phyloP scores from a whole-genome alignment of 1,140 invertebrate genomes.

The Diabrotica virgifera region DNA sequence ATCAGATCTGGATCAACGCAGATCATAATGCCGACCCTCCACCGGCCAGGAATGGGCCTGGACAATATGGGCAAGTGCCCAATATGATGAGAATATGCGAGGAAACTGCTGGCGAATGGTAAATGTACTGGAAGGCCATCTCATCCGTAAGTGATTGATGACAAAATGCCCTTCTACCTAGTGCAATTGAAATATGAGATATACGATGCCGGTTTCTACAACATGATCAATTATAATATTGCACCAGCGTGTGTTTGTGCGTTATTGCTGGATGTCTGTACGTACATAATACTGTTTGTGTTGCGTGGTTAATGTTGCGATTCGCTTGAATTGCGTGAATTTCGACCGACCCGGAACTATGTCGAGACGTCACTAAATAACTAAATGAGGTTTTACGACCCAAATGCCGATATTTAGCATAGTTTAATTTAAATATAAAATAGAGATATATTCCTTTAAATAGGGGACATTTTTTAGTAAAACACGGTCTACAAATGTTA shows the following conservation, averaged over 20 bases:
- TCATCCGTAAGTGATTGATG: slow-evolving; percentile 50
- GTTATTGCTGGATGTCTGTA: background rate
- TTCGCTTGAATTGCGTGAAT: background rate
- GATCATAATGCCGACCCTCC: background rate
- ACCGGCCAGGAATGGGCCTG: slow-evolving; percentile 8
- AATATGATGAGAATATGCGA: slow-evolving; percentile 35
- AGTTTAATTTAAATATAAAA: too few species aligned
- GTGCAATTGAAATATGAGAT: slow-evolving; percentile 47
- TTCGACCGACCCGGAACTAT: background rate
- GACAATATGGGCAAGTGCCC: slow-evolving; percentile 34
- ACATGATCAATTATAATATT: slow-evolving; percentile 38
- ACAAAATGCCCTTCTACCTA: slow-evolving; percentile 46
- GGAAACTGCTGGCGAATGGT: slow-evolving; percentile 45
- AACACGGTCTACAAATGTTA: too few species aligned
- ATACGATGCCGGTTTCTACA: slow-evolving; percentile 29
- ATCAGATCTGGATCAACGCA: slow-evolving; percentile 2
- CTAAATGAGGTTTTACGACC: too few species aligned
- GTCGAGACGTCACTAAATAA: too few species aligned
- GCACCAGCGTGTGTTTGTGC: slow-evolving; percentile 16
- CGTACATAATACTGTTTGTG: slow-evolving; percentile 6
- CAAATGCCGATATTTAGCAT: too few species aligned
- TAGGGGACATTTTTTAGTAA: too few species aligned
- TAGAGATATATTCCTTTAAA: too few species aligned
- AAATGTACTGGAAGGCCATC: slow-evolving; percentile 49
- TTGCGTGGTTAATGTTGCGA: slow-evolving; percentile 11